phyloP scores from a whole-genome alignment of 2,113 vertebrate genomes.

The Rhizomys pruinosus region DNA sequence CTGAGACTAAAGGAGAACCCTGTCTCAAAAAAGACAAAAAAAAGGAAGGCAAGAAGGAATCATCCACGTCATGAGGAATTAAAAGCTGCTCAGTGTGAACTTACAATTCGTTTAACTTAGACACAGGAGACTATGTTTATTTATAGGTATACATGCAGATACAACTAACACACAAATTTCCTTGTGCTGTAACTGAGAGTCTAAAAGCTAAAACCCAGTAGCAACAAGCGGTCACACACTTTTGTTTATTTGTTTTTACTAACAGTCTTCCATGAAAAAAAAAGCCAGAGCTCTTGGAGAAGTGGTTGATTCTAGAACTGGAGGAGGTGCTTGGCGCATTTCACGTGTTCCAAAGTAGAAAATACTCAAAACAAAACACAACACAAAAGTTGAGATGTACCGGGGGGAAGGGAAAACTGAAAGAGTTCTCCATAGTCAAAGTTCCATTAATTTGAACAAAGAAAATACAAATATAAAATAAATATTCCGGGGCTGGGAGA shows the following conservation, averaged over 20 bases:
- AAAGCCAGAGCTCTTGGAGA: background rate
- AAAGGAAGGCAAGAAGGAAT: background rate
- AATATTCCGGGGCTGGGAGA: too few species aligned
- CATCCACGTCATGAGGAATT: background rate
- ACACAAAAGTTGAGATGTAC: background rate
- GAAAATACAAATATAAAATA: background rate
- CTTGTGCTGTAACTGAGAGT: background rate
- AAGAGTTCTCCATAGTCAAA: background rate
- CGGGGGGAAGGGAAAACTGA: background rate
- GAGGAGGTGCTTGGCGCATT: background rate
- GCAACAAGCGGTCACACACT: background rate
- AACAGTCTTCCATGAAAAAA: background rate
- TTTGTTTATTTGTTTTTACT: too few species aligned
- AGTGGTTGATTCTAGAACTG: too few species aligned
- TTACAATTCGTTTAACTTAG: background rate
- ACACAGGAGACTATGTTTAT: background rate
- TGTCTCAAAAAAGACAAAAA: too few species aligned
- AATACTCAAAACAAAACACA: background rate
- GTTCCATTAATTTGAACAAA: background rate
- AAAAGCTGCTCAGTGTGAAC: background rate
- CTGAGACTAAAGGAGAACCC: too few species aligned
- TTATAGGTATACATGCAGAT: background rate
- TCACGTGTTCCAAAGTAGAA: background rate
- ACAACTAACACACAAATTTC: background rate
- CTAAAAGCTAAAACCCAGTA: background rate